Percentiles rank a stretch among this genome's conserved stretches.
These are phyloP conservation scores for Halcyon badia DNA, from an alignment of 2,797 vertebrate species.

Conservation along the genomic window DNA sequence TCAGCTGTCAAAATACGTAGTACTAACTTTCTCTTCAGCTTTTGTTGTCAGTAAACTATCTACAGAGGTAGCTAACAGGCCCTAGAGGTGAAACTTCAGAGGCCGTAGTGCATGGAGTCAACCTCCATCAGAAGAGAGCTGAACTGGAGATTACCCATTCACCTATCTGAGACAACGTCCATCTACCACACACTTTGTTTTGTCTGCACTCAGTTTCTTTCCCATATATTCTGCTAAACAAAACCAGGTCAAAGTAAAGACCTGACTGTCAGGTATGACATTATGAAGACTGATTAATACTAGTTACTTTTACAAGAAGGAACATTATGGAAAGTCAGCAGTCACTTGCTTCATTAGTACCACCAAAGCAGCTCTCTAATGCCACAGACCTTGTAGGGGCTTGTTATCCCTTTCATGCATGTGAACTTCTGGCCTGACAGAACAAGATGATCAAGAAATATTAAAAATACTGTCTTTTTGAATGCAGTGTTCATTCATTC, in stretches of 20 bases:
- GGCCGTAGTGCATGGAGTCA: not conserved
- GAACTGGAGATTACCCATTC: not conserved
- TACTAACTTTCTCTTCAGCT: not conserved
- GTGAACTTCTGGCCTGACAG: not conserved
- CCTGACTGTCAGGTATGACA: not conserved
- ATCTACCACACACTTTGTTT: not conserved
- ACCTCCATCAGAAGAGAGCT: not conserved
- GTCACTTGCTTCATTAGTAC: not conserved
- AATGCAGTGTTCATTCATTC: not conserved
- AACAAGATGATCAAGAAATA: not conserved
- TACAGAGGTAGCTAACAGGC: not conserved
- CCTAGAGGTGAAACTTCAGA: not conserved
- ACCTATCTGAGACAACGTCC: not conserved
- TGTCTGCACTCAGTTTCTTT: not conserved
- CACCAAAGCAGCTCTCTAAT: not conserved
- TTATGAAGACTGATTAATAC: not conserved
- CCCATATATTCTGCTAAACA: not conserved
- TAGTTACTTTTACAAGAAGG: not conserved
- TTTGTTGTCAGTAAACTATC: not conserved
- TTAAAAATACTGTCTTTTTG: not conserved
- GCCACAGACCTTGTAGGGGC: not conserved
- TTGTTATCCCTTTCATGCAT: not conserved
- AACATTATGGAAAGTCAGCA: not conserved
- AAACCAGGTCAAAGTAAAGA: not conserved
- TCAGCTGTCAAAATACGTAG: not conserved